A percentile compares a stretch with the other conserved stretches of the same genome.
Conservation (phyloP, 2,113 vertebrate genomes). For the Pao palembangensis region DNA sequence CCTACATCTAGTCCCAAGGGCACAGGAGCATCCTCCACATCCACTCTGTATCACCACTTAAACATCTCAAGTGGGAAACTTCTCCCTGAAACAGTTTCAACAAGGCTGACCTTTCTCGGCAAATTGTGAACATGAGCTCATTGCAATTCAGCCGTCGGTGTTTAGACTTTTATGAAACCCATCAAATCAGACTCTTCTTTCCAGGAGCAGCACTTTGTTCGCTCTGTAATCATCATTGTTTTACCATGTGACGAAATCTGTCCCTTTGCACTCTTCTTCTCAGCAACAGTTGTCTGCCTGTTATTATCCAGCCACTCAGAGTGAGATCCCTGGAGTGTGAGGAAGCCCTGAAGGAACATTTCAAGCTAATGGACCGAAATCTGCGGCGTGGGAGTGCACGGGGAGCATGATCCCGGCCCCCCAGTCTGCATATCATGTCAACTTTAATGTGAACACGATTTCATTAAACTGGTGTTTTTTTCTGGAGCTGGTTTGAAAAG, state of each 20-base stretch:
- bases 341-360: slow-evolving; percentile 19
- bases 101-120: too few relatives aligned
- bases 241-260: slow-evolving; percentile 1
- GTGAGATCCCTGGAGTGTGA: slow-evolving; percentile 11
- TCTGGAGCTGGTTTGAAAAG: slow-evolving; percentile 19
- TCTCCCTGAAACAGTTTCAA: too few relatives aligned
- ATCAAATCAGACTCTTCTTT: slow-evolving; percentile 26
- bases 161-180: background rate
- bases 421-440: slow-evolving; percentile 16
- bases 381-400: slow-evolving; percentile 10
- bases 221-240: slow-evolving; percentile 29
- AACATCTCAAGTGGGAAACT: too few relatives aligned
- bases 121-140: too few relatives aligned
- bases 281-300: slow-evolving; percentile 10
- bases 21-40: too few relatives aligned
- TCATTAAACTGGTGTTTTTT: slow-evolving; percentile 20
- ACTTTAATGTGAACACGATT: slow-evolving; percentile 16
- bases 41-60: too few relatives aligned
- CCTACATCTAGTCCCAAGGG: too few relatives aligned
- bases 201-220: slow-evolving; percentile 10
- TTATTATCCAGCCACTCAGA: slow-evolving; percentile 14
- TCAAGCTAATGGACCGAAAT: slow-evolving; percentile 32
- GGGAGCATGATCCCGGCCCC: slow-evolving; percentile 18
- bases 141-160: too few relatives aligned
- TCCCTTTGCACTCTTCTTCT: background rate